Percentiles rank a stretch among this genome's conserved stretches.
Conservation (phyloP, 1,140 invertebrate genomes). For the Amphibalanus amphitrite region DNA sequence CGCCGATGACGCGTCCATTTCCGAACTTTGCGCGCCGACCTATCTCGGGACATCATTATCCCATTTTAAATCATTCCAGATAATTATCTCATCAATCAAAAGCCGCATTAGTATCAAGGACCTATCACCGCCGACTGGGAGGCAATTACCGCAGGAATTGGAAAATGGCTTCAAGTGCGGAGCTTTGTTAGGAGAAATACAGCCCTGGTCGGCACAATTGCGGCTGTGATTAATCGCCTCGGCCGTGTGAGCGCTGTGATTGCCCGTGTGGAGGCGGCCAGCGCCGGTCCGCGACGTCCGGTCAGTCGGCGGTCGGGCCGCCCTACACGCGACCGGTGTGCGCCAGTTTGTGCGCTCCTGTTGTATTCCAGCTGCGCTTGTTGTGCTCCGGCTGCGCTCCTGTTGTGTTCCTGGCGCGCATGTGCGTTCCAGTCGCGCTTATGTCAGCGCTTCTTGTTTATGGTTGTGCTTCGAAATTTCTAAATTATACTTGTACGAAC, state of each 20-base stretch:
- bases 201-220: neutral
- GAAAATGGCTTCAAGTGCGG: neutral
- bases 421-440: too few species aligned
- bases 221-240: neutral
- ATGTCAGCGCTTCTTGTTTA: too few species aligned
- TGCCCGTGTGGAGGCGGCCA: neutral
- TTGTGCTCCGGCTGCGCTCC: too few species aligned
- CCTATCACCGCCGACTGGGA: neutral
- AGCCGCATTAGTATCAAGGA: neutral
- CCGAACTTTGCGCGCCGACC: neutral
- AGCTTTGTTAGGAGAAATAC: neutral
- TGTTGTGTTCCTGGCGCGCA: too few species aligned
- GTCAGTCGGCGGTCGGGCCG: too few species aligned
- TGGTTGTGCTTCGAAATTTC: too few species aligned
- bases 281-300: too few species aligned
- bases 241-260: neutral
- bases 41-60: neutral
- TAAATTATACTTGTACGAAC: too few species aligned
- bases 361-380: too few species aligned
- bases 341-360: too few species aligned
- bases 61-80: neutral
- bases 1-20: neutral
- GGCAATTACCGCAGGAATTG: neutral
- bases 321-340: too few species aligned
- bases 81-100: slow-evolving; percentile 2